Evolutionary conservation across 92 coral and sea anemone species (phyloP), one percentile per base, ranked within the genome.

Genomic region (Phenganax subtilis): DNA sequence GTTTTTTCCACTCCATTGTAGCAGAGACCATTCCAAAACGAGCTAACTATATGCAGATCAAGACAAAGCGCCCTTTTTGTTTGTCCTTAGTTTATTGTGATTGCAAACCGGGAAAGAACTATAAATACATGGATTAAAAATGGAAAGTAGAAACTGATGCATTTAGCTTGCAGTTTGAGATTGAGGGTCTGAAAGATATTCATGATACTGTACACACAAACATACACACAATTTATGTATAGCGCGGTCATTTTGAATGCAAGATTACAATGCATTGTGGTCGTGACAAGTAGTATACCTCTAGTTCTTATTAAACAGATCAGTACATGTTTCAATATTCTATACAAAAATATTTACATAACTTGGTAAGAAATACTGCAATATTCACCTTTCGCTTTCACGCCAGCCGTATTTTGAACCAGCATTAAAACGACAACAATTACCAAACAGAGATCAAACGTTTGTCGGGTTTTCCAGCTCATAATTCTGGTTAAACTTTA

Each of bases 241-340:
- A n/a, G 10, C n/a, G 8, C 28, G n/a, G 11, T 12, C 57, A 72
- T 72, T 47, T 72, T 72, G 57, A 51, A 10, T 20, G 17, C 30
- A 44, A 64, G 70, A 64, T 64, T 64, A 37, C 70, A 64, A 64
- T 64, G 70, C 70, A 64, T 64, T 64, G 12, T 64, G 70, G 70
- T 27, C 73, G 10, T 68, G 47, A 10, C 73, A 68, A 68, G 53
- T 53, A 9, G 73, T 53, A 30, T 8, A 37, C 54, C 3, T 68
- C 73, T 37, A 37, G 47, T 37, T 30, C 53, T 30, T 11, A 20
- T 8, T 28, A 64, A 64, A 64, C 70, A 64, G 30, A 28, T 59
- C 27, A 9, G 7, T 64, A 64, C 70, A 17, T 37, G 30, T 64
- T 64, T 64, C 17, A 17, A 20, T 5, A 59, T 20, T 64, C 25